Evolutionary conservation across 2,113 vertebrate genomes (phyloP), one percentile per base, ranked within the genome.

Genomic region (Lagenorhynchus albirostris): DNA sequence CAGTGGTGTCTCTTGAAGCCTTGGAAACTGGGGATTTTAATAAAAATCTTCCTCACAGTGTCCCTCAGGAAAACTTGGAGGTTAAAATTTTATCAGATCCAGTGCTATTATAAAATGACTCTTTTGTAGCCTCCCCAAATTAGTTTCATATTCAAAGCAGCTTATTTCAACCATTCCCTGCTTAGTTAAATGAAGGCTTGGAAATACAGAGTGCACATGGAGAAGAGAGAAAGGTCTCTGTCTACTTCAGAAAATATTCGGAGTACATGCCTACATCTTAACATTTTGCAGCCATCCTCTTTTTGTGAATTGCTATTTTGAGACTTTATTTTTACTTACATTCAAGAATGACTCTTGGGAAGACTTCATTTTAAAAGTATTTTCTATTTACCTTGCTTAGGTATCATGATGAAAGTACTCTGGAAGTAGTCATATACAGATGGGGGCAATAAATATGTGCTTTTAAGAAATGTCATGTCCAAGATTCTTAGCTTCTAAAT

Each of bases 41-140:
- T 26, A 50, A n/a, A 50, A 89, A n/a, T 58, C 47, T 86, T 87
- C 26, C 55, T 41, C 36, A 33, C n/a, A 47, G 21, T 53, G 29
- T 65, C 23, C 41, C 26, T 21, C 4, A 10, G n/a, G 65, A 63
- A 88, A 82, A 74, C 20, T 18, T 85, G 53, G 20, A 82, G 20
- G 6, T 95, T 74, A 63, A 65, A 73, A 18, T 84, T 80, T 89
- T n/a, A 73, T 94, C 80, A 47, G 80, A 73, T 79, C 67, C 50
- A 26, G 15, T 44, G 55, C 4, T 41, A 26, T 80, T 93, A 38
- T 50, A 80, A 67, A 47, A 44, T 18, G 17, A 67, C 18, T 86
- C 7, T 81, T 91, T 31, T 29, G 31, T 91, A 9, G 29, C 23
- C 33, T 47, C 29, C 4, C 20, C 55, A 76, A 85, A 41, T 93